Base-by-base conservation (phyloP, 2,797 vertebrate genomes). In the Threskiornis aethiopicus region DNA sequence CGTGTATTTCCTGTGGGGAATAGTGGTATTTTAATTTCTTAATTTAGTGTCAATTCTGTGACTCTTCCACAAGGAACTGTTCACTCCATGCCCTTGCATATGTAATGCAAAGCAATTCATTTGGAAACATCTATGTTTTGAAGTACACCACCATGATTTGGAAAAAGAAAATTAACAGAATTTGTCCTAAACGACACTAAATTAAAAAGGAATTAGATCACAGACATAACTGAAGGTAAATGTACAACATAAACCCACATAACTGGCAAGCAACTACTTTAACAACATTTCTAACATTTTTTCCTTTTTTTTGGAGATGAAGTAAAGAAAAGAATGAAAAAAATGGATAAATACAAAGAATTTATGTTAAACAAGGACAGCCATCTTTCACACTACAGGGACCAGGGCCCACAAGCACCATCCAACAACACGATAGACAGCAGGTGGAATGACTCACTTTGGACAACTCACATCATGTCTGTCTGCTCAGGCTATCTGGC, bases 401-500 rank as follows among this genome's bases (percentile, higher is more conserved):
- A 95, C 95, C 95, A 93, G 96, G 98, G 98, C 98, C 98, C 99
- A 99, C 99, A 99, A 99, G 99, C 99, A 99, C 98, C 99, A 99
- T 99, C 99, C 99, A 98, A 99, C 99, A 99, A 98, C 99, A 99
- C 98, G 98, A 99, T 97, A 99, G 99, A 99, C 99, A 99, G 99
- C 99, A 99, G 99, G 99, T 99, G 99, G 98, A 98, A 99, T 98
- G 99, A 99, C 99, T 99, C 99, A 99, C 99, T 99, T 99, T 99
- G 98, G 98, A 99, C 99, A 99, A 99, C 99, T 99, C 99, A 99
- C 99, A 99, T 99, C 99, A 99, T 99, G 99, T 99, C 98, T 99
- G 99, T 99, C 99, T 99, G 99, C 99, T 99, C 99, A 99, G 99
- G 99, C 99, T 99, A 99, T 99, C 99, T 99, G 99, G 99, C 99